Percentiles rank a stretch among this genome's conserved stretches.
Conservation (phyloP, 2,888 invertebrate species). For the Melanchra persicariae region DNA sequence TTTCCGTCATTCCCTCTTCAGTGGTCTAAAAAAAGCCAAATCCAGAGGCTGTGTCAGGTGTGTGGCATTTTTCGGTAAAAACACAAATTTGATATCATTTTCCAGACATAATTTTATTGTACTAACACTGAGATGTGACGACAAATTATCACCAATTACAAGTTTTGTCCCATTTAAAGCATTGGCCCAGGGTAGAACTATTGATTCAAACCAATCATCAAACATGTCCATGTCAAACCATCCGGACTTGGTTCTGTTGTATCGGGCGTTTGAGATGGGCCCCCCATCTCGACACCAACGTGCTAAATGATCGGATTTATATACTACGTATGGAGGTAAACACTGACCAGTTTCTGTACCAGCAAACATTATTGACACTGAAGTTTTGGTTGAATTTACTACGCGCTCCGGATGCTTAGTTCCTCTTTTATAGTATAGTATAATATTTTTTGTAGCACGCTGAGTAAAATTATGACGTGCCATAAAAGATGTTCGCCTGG, state of each 20-base stretch:
- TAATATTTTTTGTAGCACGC: constrained; percentile 31
- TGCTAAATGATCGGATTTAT: constrained; percentile 75
- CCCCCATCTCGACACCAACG: constrained; percentile 79
- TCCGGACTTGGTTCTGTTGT: constrained; percentile 71
- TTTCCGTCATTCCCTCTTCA: constrained; percentile 26
- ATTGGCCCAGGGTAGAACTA: constrained; percentile 27
- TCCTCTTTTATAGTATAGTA: constrained; percentile 13
- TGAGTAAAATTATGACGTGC: constrained; percentile 25
- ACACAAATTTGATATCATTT: constrained; percentile 21
- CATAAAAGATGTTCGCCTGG: too few species aligned
- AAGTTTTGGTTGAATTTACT: constrained; percentile 6
- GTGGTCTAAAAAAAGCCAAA: constrained; percentile 19
- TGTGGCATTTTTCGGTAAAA: constrained; percentile 20
- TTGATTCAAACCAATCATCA: constrained; percentile 62
- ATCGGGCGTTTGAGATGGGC: constrained; percentile 61
- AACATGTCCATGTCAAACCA: constrained; percentile 71
- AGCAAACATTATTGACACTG: constrained; percentile 17
- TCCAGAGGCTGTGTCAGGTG: constrained; percentile 19
- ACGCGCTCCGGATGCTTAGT: constrained; percentile 7
- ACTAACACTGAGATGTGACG: constrained; percentile 15
- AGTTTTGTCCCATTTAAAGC: constrained; percentile 21
- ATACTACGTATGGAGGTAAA: constrained; percentile 67
- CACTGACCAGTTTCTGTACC: constrained; percentile 6
- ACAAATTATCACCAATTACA: constrained; percentile 22
- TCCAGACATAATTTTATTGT: constrained; percentile 10